Conservation (phyloP, 2,888 invertebrate genomes). For the Salticus scenicus region DNA sequence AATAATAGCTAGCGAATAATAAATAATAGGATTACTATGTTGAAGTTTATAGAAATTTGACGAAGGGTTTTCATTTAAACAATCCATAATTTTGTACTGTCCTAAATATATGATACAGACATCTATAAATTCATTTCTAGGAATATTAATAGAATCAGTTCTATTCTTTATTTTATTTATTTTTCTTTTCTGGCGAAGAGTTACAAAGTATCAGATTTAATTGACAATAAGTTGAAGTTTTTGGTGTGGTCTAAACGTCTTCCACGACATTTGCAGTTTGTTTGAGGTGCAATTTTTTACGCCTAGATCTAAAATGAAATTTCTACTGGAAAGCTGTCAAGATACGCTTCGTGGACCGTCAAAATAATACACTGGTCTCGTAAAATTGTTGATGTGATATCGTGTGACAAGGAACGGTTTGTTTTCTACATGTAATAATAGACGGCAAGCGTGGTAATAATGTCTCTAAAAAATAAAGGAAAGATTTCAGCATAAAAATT, state of each 20-base stretch:
- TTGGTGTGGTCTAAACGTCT: background rate
- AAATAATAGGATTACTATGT: no score
- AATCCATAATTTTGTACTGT: no score
- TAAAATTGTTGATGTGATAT: background rate
- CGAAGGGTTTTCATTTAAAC: no score
- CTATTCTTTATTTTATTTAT: no score
- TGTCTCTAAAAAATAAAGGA: no score
- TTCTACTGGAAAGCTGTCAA: background rate
- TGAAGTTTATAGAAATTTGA: no score
- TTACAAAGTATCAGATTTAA: background rate
- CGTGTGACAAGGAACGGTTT: background rate
- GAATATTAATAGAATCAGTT: no score
- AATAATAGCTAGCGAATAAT: no score
- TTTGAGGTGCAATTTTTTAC: conserved; percentile 1
- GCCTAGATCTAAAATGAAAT: background rate
- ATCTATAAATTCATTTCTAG: no score
- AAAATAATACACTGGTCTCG: background rate
- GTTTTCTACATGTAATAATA: background rate
- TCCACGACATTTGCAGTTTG: background rate
- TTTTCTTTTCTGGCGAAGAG: background rate
- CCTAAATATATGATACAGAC: no score
- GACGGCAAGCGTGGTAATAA: background rate
- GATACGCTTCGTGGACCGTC: background rate
- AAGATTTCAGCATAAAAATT: background rate
- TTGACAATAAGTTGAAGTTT: background rate